phyloP scores from a whole-genome alignment of 2,888 invertebrate genomes.

The Rhagonycha fulva region DNA sequence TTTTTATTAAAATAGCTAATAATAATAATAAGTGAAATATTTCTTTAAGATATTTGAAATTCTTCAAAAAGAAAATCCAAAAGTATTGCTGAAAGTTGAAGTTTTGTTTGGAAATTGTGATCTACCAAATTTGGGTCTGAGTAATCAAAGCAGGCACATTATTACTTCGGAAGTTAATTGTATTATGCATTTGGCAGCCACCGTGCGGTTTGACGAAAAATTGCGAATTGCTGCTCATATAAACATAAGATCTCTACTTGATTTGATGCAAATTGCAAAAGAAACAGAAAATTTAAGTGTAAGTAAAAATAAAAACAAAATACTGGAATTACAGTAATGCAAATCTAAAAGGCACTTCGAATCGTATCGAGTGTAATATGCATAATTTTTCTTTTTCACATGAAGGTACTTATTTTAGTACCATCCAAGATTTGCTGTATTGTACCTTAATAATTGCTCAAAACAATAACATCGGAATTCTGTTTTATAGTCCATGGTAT shows the following conservation, averaged over 20 bases:
- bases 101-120: constrained; percentile 62
- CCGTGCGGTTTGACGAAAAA: constrained; percentile 75
- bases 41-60: constrained; percentile 56
- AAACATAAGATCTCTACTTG: constrained; percentile 69
- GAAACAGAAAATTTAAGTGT: constrained; percentile 69
- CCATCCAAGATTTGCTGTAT: too few species aligned
- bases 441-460: too few species aligned
- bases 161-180: constrained; percentile 62
- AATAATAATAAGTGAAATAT: neutral
- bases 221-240: constrained; percentile 68
- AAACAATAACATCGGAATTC: constrained; percentile 53
- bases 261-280: constrained; percentile 67
- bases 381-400: too few species aligned
- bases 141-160: constrained; percentile 55
- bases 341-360: too few species aligned
- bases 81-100: constrained; percentile 60
- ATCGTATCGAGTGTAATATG: too few species aligned
- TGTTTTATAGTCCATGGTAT: constrained; percentile 49
- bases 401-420: too few species aligned
- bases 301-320: too few species aligned
- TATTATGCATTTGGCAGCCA: constrained; percentile 78
- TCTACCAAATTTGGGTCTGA: constrained; percentile 59
- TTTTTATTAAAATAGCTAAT: too few species aligned
- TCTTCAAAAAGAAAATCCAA: constrained; percentile 56
- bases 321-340: too few species aligned